phyloP scores from a whole-genome alignment of 2,888 invertebrate genomes.

The Pollenia labialis region DNA sequence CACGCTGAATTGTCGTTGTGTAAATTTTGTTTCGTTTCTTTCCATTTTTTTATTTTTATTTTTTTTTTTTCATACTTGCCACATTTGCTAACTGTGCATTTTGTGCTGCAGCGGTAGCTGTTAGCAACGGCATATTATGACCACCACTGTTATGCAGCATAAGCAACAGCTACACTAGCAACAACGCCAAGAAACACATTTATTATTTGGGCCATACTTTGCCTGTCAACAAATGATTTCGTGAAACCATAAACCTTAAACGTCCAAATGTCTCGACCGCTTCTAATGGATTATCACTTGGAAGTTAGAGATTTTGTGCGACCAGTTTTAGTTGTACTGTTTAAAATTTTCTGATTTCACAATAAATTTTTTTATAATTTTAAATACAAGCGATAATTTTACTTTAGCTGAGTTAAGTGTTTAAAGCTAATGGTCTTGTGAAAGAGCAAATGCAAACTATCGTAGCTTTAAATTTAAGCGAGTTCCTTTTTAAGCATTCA shows the following conservation, averaged over 20 bases:
- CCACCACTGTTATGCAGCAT: conserved; percentile 26
- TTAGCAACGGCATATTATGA: conserved; percentile 55
- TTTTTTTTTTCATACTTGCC: not conserved
- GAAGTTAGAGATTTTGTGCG: not conserved
- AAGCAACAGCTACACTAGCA: not conserved
- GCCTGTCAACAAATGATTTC: conserved; percentile 60
- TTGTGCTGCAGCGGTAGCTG: conserved; percentile 30
- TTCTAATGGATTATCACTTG: conserved; percentile 11
- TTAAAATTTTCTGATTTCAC: too few relatives aligned
- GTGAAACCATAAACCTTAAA: conserved; percentile 62
- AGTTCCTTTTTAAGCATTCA: too few relatives aligned
- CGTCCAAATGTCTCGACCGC: conserved; percentile 34
- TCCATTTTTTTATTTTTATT: not conserved
- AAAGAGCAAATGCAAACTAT: too few relatives aligned
- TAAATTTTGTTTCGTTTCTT: not conserved
- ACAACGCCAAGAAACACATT: conserved; percentile 33
- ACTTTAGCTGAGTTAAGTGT: not conserved
- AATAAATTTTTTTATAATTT: not conserved
- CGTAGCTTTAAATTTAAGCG: not conserved
- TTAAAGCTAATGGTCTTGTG: too few relatives aligned
- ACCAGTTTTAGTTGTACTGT: too few relatives aligned
- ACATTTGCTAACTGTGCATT: conserved; percentile 11
- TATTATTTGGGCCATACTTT: conserved; percentile 61
- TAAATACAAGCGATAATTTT: conserved; percentile 35
- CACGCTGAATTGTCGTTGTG: conserved; percentile 4